A percentile compares a stretch with the other conserved stretches of the same genome.
Evolutionary conservation across 2,113 vertebrate genomes (phyloP).

Genomic region (Noctilio leporinus): DNA sequence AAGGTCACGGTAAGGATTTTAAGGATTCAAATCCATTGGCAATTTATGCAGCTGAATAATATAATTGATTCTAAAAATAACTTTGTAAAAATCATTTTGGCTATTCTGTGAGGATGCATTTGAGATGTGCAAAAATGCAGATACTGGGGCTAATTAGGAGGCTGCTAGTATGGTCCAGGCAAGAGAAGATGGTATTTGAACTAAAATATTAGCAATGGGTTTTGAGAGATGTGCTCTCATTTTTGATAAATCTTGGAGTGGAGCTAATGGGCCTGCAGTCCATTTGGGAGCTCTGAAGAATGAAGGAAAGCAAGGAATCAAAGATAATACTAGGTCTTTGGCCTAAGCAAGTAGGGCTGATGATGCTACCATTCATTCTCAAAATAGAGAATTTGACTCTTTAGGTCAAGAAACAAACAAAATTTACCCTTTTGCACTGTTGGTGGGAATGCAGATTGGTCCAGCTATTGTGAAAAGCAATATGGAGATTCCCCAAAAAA

Average conservation of each 20-base stretch:
- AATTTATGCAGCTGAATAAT: neutral
- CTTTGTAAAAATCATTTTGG: neutral
- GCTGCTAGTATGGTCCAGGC: neutral
- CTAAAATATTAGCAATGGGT: neutral
- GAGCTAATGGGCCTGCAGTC: neutral
- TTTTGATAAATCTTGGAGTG: neutral
- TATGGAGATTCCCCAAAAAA: too few species aligned
- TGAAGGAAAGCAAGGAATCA: neutral
- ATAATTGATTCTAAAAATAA: neutral
- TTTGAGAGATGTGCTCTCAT: neutral
- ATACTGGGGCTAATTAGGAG: neutral
- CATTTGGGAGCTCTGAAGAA: neutral
- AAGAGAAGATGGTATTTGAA: neutral
- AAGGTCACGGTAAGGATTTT: neutral
- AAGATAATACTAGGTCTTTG: neutral
- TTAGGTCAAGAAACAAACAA: neutral
- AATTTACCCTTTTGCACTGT: neutral
- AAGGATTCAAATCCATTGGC: neutral
- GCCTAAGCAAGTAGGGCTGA: neutral
- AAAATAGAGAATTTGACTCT: neutral
- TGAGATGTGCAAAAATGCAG: neutral
- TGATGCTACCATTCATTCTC: neutral
- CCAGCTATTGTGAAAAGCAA: too few species aligned
- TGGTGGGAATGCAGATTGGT: too few species aligned
- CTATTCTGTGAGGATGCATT: neutral